Percentiles rank a stretch among this genome's conserved stretches.
Evolutionary conservation across 2,888 invertebrate species (phyloP).

Genomic region (Drosophila subquinaria): DNA sequence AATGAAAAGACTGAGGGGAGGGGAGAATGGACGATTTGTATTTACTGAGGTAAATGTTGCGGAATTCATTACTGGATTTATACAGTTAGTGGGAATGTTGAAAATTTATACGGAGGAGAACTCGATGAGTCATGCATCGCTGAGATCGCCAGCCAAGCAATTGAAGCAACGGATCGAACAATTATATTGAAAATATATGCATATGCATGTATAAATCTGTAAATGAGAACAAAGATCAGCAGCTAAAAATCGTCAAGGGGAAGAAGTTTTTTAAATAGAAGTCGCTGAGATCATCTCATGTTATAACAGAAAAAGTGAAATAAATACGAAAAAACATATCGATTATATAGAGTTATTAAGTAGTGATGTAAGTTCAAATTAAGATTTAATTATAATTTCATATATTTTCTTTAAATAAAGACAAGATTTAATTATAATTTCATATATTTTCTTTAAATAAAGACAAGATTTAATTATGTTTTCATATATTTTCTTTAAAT

Average conservation of each 20-base stretch:
- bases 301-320: neutral
- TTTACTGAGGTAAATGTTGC: constrained; percentile 47
- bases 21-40: constrained; percentile 5
- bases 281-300: neutral
- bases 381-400: too few species aligned
- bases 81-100: constrained; percentile 42
- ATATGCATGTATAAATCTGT: constrained; percentile 3
- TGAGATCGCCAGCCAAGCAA: constrained; percentile 40
- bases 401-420: too few species aligned
- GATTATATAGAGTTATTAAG: neutral
- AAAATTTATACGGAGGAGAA: neutral
- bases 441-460: too few species aligned
- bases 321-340: neutral
- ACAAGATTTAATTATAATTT: too few species aligned
- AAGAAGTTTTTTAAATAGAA: neutral
- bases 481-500: neutral
- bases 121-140: constrained; percentile 51
- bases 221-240: constrained; percentile 2
- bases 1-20: neutral
- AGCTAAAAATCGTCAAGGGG: too few species aligned
- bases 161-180: constrained; percentile 21
- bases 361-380: too few species aligned
- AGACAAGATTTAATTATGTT: neutral
- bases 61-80: constrained; percentile 48
- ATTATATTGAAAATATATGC: constrained; percentile 2